A percentile compares a stretch with the other conserved stretches of the same genome.
Conservation (phyloP, 1,140 invertebrate species). For the Sarcophaga peregrina region DNA sequence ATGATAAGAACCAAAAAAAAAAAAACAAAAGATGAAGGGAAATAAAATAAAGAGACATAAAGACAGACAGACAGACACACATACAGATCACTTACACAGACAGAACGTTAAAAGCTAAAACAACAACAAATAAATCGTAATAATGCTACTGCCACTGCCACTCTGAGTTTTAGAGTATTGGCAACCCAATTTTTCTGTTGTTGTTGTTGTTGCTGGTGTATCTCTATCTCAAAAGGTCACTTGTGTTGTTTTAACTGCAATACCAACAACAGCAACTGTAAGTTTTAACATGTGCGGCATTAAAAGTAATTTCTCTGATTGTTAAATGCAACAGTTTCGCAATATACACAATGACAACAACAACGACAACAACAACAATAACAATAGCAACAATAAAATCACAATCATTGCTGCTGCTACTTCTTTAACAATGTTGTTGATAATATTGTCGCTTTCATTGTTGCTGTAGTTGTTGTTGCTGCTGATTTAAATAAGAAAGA, state of each 20-base stretch:
- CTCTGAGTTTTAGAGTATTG: not conserved
- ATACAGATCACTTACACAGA: not conserved
- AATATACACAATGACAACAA: not conserved
- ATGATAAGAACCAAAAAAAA: not conserved
- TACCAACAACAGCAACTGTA: slow-evolving; percentile 14
- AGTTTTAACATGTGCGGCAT: slow-evolving; percentile 32
- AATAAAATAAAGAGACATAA: too few species aligned
- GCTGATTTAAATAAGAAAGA: slow-evolving; percentile 29
- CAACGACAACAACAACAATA: not conserved
- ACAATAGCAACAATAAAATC: not conserved
- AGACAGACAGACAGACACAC: not conserved
- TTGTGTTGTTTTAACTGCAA: not conserved
- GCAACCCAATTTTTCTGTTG: not conserved
- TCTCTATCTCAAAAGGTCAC: slow-evolving; percentile 30
- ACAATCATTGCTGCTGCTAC: not conserved
- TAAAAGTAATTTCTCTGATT: slow-evolving; percentile 37
- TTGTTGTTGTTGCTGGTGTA: slow-evolving; percentile 7
- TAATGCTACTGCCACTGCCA: not conserved
- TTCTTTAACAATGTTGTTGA: slow-evolving; percentile 18
- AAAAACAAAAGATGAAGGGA: too few species aligned
- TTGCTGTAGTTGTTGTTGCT: not conserved
- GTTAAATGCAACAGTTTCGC: slow-evolving; percentile 24
- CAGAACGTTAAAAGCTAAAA: not conserved
- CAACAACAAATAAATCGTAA: not conserved
- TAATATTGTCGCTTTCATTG: slow-evolving; percentile 9